Evolutionary conservation across 1,140 invertebrate species (phyloP), one percentile per base, ranked within the genome.

Genomic region (Ceratitis capitata): DNA sequence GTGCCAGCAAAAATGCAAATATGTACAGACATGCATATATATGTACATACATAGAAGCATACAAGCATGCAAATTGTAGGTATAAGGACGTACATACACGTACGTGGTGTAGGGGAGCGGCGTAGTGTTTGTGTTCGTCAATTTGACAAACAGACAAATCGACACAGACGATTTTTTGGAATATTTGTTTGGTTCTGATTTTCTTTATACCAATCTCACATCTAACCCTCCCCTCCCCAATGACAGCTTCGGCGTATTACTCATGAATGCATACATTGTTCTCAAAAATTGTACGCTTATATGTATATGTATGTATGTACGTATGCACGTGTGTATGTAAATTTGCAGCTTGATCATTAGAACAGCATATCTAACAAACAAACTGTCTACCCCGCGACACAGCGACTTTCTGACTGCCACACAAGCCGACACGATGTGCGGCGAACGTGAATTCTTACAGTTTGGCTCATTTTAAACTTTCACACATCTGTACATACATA

Each of bases 111-210:
- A n/a, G n/a, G n/a, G n/a, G n/a, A n/a, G n/a, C n/a, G n/a, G n/a
- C n/a, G n/a, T n/a, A n/a, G n/a, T n/a, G n/a, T n/a, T n/a, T n/a
- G n/a, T n/a, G n/a, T n/a, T n/a, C n/a, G n/a, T n/a, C n/a, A n/a
- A n/a, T n/a, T n/a, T n/a, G n/a, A n/a, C n/a, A n/a, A n/a, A n/a
- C n/a, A n/a, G n/a, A n/a, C n/a, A n/a, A n/a, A n/a, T n/a, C n/a
- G n/a, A n/a, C 51, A 56, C 69, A 35, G n/a, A 45, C 69, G n/a
- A 78, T 42, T 78, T 32, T 78, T 78, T 78, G n/a, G n/a, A 78
- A 47, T 78, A 78, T 45, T 14, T 78, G 69, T 78, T 45, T n/a
- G 69, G 14, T n/a, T 45, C 6, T 19, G 39, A 78, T 42, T 45
- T 78, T 78, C 69, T 78, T 47, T 6, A 56, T 56, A 56, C 51